Evolutionary conservation across 2,113 vertebrate species (phyloP), one percentile per base, ranked within the genome.

Genomic region (Cathartes aura): DNA sequence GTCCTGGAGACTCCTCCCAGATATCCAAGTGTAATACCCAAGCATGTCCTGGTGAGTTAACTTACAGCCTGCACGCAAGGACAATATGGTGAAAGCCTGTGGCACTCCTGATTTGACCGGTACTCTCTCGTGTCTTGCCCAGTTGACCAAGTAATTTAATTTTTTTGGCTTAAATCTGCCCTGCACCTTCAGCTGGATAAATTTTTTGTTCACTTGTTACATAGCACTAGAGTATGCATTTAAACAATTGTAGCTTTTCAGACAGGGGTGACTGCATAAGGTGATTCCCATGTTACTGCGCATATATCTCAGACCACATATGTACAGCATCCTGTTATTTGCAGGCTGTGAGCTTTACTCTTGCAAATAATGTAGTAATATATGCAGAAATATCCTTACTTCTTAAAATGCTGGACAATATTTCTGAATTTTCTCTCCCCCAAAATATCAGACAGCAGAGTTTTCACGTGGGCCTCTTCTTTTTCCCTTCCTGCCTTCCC

Each of bases 1-100:
- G 99, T 91, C 98, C 99, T 24, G 99, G 99, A 73, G 99, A 99
- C 93, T 95, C 98, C 66, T 99, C 99, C 26, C 99, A 99, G 74
- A 94, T 99, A 40, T 98, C 99, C 96, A 98, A 98, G 91, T 99
- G 99, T 97, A 99, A 98, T 66, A 56, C 70, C 38, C 99, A 99
- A 24, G 94, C 99, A 0, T 99, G 99, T 96, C 99, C 99, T 97
- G 99, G 99, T 99, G 93, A 94, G 96, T 89, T 59, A 8, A 45
- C 19, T 30, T 26, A n/a, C 55, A 45, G 53, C 43, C 45, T n/a
- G 13, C 47, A 14, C 0, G 0, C 71, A 23, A 8, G 36, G 36
- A 26, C 38, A 17, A 15, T 6, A 27, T 6, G 36, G 8, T 53
- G 12, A 36, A 38, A 73, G 55, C 43, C 82, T 9, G 17, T 21